These are phyloP conservation scores for Campodea augens DNA, from an alignment of 1,140 invertebrate genomes.

Conservation along the genomic window DNA sequence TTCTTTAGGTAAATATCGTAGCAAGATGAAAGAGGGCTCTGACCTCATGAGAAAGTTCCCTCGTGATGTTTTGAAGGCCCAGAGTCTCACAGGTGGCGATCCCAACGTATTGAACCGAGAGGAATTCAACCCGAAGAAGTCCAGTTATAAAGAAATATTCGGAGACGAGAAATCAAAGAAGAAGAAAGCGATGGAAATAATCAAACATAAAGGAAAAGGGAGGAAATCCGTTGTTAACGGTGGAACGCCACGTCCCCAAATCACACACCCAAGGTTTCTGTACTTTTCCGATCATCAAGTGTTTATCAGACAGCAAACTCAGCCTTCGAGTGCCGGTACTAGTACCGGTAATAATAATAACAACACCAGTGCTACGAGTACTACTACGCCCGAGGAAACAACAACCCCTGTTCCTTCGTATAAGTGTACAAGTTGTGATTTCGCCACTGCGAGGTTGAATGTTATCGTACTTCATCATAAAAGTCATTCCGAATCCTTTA, in stretches of 20 bases:
- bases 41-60: constrained; percentile 52
- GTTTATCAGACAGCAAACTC: constrained; percentile 32
- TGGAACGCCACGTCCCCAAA: too few relatives aligned
- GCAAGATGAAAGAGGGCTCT: constrained; percentile 30
- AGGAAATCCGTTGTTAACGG: too few relatives aligned
- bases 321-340: background rate
- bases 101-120: constrained; percentile 32
- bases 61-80: constrained; percentile 43
- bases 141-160: background rate
- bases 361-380: constrained; percentile 15
- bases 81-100: constrained; percentile 42
- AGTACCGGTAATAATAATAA: too few relatives aligned
- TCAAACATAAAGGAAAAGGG: too few relatives aligned
- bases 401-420: constrained; percentile 26
- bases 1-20: constrained; percentile 22
- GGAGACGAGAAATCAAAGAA: background rate
- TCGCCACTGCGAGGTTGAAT: constrained; percentile 39
- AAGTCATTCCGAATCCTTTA: constrained; percentile 32
- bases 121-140: constrained; percentile 31
- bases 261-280: constrained; percentile 28
- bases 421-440: constrained; percentile 41
- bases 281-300: constrained; percentile 39
- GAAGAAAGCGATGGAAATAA: too few relatives aligned
- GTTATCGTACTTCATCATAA: constrained; percentile 45
- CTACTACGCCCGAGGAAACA: constrained; percentile 11